These are phyloP conservation scores for Drosophila meridiana DNA, from an alignment of 2,888 invertebrate species.

Conservation along the genomic window DNA sequence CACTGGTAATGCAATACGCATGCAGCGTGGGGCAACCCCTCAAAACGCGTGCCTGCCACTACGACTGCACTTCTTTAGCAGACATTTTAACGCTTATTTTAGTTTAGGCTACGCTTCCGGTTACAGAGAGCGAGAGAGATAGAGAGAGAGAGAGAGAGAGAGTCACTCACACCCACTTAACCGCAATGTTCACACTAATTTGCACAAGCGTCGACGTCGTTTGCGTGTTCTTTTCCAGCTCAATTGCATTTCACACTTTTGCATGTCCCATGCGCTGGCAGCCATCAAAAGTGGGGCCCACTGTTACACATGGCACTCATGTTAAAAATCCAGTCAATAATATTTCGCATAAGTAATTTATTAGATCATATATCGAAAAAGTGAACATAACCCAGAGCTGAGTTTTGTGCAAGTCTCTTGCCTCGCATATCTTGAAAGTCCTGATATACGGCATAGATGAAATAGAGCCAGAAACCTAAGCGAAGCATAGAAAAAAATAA, in stretches of 20 bases:
- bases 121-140: conserved; percentile 17
- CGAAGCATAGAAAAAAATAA: not conserved
- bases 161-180: conserved; percentile 20
- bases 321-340: no score
- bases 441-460: conserved; percentile 26
- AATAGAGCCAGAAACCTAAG: conserved; percentile 58
- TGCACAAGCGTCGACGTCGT: conserved; percentile 59
- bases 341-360: not conserved
- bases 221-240: conserved; percentile 65
- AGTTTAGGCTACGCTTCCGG: conserved; percentile 60
- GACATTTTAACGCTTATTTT: conserved; percentile 82
- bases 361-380: not conserved
- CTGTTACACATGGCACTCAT: not conserved
- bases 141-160: conserved; percentile 10
- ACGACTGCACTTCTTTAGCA: conserved; percentile 72
- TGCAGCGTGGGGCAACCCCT: conserved; percentile 39
- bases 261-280: conserved; percentile 27
- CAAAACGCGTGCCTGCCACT: conserved; percentile 45
- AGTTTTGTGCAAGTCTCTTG: not conserved
- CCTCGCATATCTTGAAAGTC: conserved; percentile 39
- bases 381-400: not conserved
- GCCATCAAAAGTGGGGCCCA: conserved; percentile 9
- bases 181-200: conserved; percentile 75
- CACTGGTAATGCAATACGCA: conserved; percentile 75
- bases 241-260: conserved; percentile 66